phyloP scores from a whole-genome alignment of 2,888 invertebrate species.

The Syrphus vitripennis region DNA sequence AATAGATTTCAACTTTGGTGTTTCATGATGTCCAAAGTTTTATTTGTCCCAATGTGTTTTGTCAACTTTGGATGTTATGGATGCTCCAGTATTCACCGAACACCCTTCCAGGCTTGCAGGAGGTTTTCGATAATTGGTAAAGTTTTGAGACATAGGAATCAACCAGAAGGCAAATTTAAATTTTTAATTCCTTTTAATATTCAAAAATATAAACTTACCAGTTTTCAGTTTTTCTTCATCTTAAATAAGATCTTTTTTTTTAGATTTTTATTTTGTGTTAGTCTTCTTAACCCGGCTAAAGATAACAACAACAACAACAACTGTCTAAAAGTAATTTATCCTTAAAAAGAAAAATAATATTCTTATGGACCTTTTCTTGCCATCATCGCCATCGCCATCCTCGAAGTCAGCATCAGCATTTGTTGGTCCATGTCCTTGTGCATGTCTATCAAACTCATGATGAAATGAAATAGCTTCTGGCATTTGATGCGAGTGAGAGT shows the following conservation, averaged over 20 bases:
- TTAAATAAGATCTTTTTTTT: not conserved
- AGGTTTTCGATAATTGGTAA: conserved; percentile 60
- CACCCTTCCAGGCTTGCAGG: not conserved
- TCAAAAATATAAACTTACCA: conserved; percentile 8
- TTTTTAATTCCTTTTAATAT: conserved; percentile 62
- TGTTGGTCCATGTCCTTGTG: conserved; percentile 4
- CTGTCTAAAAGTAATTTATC: not conserved
- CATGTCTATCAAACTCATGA: conserved; percentile 56
- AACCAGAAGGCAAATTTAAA: conserved; percentile 66
- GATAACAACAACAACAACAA: not conserved
- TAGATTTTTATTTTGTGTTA: not conserved
- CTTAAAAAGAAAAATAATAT: conserved; percentile 1
- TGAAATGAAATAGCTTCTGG: conserved; percentile 64
- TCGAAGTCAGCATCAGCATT: not conserved
- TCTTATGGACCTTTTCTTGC: not conserved
- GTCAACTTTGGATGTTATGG: not conserved
- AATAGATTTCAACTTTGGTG: conserved; percentile 50
- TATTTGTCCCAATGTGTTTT: conserved; percentile 56
- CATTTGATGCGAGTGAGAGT: conserved; percentile 51
- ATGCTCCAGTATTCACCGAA: not conserved
- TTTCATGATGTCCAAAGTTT: conserved; percentile 66
- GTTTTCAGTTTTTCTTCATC: not conserved
- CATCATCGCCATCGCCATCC: not conserved
- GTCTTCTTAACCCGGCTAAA: not conserved
- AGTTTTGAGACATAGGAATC: conserved; percentile 67